These are phyloP conservation scores for Oppia nitens DNA, from an alignment of 1,140 invertebrate species.

Conservation along the genomic window DNA sequence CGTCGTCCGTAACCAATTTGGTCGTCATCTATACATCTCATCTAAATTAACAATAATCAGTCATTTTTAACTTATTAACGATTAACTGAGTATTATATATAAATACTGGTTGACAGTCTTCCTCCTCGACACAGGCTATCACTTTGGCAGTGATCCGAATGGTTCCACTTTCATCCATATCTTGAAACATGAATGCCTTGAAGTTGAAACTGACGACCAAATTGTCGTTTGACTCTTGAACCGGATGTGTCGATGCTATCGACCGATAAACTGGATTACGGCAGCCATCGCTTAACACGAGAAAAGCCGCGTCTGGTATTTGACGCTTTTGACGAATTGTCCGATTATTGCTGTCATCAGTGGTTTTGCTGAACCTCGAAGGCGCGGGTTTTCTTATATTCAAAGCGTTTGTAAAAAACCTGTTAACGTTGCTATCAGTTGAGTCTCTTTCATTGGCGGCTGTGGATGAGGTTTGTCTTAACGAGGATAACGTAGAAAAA, in stretches of 20 bases:
- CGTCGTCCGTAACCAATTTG: not conserved
- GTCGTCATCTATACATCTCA: not conserved
- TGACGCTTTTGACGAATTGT: not conserved
- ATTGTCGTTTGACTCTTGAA: conserved; percentile 27
- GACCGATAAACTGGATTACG: conserved; percentile 37
- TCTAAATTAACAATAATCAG: not conserved
- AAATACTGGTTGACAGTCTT: conserved; percentile 36
- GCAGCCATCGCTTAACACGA: conserved; percentile 40
- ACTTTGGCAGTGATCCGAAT: conserved; percentile 41
- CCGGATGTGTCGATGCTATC: conserved; percentile 33
- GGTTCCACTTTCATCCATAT: conserved; percentile 42
- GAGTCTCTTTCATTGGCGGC: no score
- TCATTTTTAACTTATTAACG: not conserved
- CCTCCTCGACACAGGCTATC: conserved; percentile 39
- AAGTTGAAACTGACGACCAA: conserved; percentile 38
- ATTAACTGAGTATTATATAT: not conserved
- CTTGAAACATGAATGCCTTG: conserved; percentile 47
- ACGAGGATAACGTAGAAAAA: no score
- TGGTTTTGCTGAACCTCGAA: not conserved
- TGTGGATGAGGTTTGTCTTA: no score
- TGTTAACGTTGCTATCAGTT: no score
- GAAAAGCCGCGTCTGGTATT: conserved; percentile 1
- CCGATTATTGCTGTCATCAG: not conserved
- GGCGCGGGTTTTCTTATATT: not conserved
- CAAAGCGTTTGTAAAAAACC: no score